phyloP scores from a whole-genome alignment of 2,113 vertebrate genomes.

The Sterrhoptilus dennistouni region DNA sequence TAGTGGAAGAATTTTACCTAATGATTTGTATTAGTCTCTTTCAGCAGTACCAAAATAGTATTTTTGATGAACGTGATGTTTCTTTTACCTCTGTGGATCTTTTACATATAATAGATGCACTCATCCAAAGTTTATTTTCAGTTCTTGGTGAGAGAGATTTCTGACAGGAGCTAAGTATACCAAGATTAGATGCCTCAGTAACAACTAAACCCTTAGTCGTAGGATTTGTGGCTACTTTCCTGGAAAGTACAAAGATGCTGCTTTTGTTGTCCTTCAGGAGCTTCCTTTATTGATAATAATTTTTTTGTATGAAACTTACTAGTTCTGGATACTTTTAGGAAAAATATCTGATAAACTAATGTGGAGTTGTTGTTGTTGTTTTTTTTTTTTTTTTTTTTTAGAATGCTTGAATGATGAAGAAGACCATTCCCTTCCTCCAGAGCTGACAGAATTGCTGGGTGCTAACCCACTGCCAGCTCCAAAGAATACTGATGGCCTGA shows the following conservation, averaged over 20 bases:
- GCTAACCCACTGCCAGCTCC: conserved; percentile 45
- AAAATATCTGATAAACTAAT: neutral
- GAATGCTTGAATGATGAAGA: conserved; percentile 81
- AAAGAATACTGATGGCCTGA: conserved; percentile 55
- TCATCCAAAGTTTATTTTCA: neutral
- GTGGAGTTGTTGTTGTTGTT: neutral
- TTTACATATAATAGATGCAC: neutral
- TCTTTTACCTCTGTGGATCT: neutral
- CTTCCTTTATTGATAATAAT: neutral
- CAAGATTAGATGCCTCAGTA: neutral
- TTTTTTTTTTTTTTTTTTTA: neutral
- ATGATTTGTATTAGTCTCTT: neutral
- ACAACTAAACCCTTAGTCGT: neutral
- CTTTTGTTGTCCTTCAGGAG: neutral
- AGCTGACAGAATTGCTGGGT: conserved; percentile 78
- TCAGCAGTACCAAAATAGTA: neutral
- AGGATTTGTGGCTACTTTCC: neutral
- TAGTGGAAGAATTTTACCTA: neutral
- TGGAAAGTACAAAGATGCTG: neutral
- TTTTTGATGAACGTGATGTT: neutral
- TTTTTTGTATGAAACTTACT: neutral
- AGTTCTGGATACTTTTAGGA: neutral
- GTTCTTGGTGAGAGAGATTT: neutral
- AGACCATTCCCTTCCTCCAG: conserved; percentile 78
- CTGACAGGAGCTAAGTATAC: neutral